These are phyloP conservation scores for Epinephelus awoara DNA, from an alignment of 2,797 vertebrate genomes.

Conservation along the genomic window DNA sequence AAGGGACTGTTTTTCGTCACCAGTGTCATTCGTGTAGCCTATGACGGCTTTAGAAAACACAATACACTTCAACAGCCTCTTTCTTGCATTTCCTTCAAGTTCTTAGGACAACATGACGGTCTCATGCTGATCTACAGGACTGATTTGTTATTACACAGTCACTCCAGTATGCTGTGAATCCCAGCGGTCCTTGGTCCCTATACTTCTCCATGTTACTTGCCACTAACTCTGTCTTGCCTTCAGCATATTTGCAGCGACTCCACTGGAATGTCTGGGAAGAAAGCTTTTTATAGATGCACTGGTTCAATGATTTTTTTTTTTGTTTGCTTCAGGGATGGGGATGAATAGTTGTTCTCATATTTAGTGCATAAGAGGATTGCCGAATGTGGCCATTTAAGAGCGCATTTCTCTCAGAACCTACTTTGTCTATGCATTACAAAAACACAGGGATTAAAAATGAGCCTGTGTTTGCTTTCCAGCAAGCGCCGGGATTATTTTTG, in stretches of 20 bases:
- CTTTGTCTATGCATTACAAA: constrained; percentile 70
- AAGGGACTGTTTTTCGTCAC: not conserved
- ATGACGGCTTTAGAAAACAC: not conserved
- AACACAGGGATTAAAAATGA: constrained; percentile 74
- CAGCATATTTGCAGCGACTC: constrained; percentile 66
- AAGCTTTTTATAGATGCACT: constrained; percentile 80
- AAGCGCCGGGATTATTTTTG: constrained; percentile 70
- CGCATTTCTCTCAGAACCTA: constrained; percentile 60
- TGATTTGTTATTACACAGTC: constrained; percentile 45
- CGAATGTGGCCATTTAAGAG: constrained; percentile 75
- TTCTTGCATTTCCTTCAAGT: constrained; percentile 53
- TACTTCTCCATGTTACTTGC: constrained; percentile 26
- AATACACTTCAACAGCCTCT: constrained; percentile 19
- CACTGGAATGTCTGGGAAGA: constrained; percentile 82
- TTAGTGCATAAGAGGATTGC: constrained; percentile 75
- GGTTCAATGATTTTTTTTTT: constrained; percentile 55
- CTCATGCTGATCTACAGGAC: constrained; percentile 40
- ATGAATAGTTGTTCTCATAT: constrained; percentile 74
- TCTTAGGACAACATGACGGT: constrained; percentile 40
- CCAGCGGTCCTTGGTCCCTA: constrained; percentile 44
- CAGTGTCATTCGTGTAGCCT: constrained; percentile 3
- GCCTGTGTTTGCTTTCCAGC: constrained; percentile 65
- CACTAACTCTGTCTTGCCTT: constrained; percentile 58
- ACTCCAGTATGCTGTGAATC: constrained; percentile 42
- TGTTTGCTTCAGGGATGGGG: constrained; percentile 46